A percentile compares a stretch with the other conserved stretches of the same genome.
Evolutionary conservation across 2,888 invertebrate species (phyloP).

Genomic region (Hydroisotoma schaefferi): DNA sequence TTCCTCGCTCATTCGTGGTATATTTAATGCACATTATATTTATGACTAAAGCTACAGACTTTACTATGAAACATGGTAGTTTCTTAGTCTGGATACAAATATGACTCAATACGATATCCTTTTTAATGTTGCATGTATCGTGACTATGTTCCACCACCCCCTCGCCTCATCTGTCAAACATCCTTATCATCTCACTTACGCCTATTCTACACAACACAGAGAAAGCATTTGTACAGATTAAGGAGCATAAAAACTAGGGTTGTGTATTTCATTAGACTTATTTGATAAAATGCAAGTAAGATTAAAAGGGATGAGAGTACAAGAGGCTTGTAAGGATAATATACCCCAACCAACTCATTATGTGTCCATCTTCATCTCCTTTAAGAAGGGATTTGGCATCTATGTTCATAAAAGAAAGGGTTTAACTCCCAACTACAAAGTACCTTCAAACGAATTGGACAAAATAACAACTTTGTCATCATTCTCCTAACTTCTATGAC

Average conservation of each 20-base stretch:
- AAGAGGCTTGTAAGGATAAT: neutral
- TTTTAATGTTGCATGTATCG: neutral
- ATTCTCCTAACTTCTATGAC: neutral
- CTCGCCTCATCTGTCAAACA: conserved; percentile 41
- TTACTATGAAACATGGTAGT: too few species aligned
- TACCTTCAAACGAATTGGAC: conserved; percentile 2
- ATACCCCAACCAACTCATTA: conserved; percentile 2
- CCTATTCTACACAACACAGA: neutral
- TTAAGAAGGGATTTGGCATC: conserved; percentile 1
- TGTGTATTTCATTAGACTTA: too few species aligned
- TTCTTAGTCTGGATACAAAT: too few species aligned
- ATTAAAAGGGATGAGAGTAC: neutral
- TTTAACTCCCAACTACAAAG: conserved; percentile 3
- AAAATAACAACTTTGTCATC: conserved; percentile 5
- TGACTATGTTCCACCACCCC: conserved; percentile 10
- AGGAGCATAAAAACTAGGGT: too few species aligned
- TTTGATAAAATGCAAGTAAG: too few species aligned
- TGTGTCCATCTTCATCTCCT: conserved; percentile 4
- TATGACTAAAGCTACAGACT: too few species aligned
- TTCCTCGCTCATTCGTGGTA: conserved; percentile 38
- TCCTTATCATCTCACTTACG: conserved; percentile 9
- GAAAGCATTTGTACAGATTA: too few species aligned
- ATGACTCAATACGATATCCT: too few species aligned
- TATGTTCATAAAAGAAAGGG: conserved; percentile 3
- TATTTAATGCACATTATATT: too few species aligned